These are phyloP conservation scores for Solenodon paradoxus DNA, from an alignment of 2,113 vertebrate species.

Conservation along the genomic window DNA sequence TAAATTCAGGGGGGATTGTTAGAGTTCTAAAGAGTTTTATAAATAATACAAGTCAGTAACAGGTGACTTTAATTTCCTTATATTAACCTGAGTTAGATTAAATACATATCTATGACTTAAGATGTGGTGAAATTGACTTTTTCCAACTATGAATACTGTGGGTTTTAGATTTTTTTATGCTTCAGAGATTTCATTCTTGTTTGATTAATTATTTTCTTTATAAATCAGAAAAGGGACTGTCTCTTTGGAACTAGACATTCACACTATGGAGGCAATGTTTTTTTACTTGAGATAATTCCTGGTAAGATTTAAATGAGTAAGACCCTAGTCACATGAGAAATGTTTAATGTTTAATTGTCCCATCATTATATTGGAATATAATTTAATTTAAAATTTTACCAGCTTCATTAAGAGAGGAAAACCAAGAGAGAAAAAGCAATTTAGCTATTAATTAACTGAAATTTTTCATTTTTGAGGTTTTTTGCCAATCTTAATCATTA, in stretches of 20 bases:
- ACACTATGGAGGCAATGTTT: neutral
- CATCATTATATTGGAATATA: slow-evolving; percentile 36
- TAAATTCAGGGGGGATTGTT: neutral
- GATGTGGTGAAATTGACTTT: neutral
- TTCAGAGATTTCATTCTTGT: slow-evolving; percentile 20
- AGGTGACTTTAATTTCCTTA: neutral
- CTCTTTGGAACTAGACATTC: slow-evolving; percentile 30
- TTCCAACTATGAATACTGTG: neutral
- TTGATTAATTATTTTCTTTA: slow-evolving; percentile 2
- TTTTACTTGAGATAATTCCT: slow-evolving; percentile 19
- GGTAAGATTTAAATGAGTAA: slow-evolving; percentile 33
- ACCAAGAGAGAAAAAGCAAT: neutral
- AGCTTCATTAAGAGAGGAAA: slow-evolving; percentile 47
- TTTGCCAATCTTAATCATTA: slow-evolving; percentile 49
- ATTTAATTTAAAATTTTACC: slow-evolving; percentile 52
- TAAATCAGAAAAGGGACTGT: neutral
- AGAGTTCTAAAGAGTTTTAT: neutral
- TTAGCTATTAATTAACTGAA: slow-evolving; percentile 39
- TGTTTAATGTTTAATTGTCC: slow-evolving; percentile 32
- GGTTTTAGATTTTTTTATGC: neutral
- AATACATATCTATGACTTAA: slow-evolving; percentile 23
- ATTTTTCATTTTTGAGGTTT: neutral
- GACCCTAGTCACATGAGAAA: neutral
- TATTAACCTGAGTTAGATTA: neutral
- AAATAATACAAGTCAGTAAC: neutral